Conservation (phyloP, 2,113 vertebrate species). For the Raphicerus campestris region DNA sequence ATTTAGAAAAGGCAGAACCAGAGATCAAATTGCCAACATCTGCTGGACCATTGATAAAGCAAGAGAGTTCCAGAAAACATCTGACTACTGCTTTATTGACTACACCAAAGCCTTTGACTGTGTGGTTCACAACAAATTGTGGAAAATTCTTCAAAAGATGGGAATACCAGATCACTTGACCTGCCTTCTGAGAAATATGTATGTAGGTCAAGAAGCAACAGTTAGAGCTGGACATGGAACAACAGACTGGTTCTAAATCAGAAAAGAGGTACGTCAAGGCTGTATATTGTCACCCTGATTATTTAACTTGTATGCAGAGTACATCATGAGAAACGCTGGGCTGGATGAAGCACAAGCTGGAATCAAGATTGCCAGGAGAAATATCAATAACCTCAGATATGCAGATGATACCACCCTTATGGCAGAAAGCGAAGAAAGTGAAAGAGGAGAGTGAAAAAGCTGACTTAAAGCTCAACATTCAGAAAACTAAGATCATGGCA, state of each 20-base stretch:
- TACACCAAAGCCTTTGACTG: not conserved
- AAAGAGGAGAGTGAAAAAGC: not conserved
- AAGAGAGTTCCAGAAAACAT: not conserved
- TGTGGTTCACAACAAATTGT: not conserved
- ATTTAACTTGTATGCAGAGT: not conserved
- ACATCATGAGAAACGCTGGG: not conserved
- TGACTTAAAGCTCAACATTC: not conserved
- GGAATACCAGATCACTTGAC: not conserved
- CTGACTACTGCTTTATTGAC: not conserved
- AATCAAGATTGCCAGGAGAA: not conserved
- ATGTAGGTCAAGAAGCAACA: not conserved
- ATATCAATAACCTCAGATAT: not conserved
- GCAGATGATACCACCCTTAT: not conserved
- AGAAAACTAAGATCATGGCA: not conserved
- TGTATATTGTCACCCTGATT: not conserved
- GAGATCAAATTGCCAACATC: not conserved
- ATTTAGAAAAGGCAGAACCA: not conserved
- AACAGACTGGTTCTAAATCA: not conserved
- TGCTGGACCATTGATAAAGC: not conserved
- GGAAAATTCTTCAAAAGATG: not conserved
- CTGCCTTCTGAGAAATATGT: not conserved
- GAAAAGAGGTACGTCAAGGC: not conserved
- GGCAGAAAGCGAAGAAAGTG: not conserved
- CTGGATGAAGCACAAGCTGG: not conserved
- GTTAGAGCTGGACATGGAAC: not conserved